A percentile compares a stretch with the other conserved stretches of the same genome.
Conservation (phyloP, 2,797 vertebrate genomes). For the Pteropus rufus region DNA sequence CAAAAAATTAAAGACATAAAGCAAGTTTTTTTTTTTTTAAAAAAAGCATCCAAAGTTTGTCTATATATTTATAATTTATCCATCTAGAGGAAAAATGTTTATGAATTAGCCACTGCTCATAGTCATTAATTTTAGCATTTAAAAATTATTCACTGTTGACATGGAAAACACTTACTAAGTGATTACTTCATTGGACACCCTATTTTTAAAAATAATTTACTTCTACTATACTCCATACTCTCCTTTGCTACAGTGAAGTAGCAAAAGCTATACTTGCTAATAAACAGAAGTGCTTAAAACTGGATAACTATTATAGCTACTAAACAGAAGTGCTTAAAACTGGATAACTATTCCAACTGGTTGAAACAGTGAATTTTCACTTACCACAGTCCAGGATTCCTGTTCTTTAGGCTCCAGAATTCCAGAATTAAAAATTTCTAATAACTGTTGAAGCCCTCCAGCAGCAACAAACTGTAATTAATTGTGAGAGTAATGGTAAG, state of each 20-base stretch:
- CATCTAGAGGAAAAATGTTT: neutral
- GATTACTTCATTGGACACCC: neutral
- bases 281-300: neutral
- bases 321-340: neutral
- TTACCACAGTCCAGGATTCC: conserved; percentile 98
- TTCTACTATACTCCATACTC: neutral
- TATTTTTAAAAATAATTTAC: neutral
- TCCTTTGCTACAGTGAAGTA: neutral
- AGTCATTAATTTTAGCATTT: neutral
- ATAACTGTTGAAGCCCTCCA: conserved; percentile 95
- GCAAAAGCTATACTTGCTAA: neutral
- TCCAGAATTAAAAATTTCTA: conserved; percentile 98
- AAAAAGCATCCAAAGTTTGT: neutral
- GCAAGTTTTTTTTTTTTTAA: neutral
- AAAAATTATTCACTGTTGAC: neutral
- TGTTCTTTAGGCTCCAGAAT: conserved; percentile 97
- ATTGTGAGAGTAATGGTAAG: conserved; percentile 53
- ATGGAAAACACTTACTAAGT: neutral
- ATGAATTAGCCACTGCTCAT: neutral
- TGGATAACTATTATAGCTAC: neutral
- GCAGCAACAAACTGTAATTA: conserved; percentile 93
- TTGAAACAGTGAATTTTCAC: conserved; percentile 56
- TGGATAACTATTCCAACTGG: neutral
- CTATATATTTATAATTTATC: neutral
- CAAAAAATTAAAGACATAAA: neutral